Conservation (phyloP, 2,888 invertebrate species). For the Blastobasis adustella region DNA sequence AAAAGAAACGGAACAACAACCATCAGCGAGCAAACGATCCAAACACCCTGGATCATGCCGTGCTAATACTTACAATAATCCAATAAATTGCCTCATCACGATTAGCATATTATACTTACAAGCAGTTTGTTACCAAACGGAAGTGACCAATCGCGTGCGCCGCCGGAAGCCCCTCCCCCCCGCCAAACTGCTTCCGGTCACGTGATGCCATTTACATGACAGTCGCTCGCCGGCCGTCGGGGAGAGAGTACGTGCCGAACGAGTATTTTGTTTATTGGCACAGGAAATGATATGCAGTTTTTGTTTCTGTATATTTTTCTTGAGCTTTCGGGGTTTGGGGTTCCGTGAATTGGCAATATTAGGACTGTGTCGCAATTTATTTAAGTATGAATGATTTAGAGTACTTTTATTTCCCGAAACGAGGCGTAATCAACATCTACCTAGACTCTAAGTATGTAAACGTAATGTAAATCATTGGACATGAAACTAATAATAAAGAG, state of each 20-base stretch:
- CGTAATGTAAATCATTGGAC: too few species aligned
- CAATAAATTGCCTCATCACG: conserved; percentile 68
- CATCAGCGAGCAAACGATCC: conserved; percentile 2
- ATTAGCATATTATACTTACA: conserved; percentile 64
- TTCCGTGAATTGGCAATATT: too few species aligned
- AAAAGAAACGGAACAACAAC: too few species aligned
- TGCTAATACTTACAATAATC: conserved; percentile 50
- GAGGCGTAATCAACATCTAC: too few species aligned
- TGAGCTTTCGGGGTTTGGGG: not conserved
- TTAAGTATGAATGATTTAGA: too few species aligned
- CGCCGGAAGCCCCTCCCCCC: conserved; percentile 60
- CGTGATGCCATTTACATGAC: conserved; percentile 74
- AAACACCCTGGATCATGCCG: conserved; percentile 20
- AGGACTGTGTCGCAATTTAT: too few species aligned
- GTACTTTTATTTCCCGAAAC: too few species aligned
- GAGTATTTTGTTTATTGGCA: conserved; percentile 43
- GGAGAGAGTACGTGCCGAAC: conserved; percentile 43
- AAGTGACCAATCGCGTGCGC: conserved; percentile 72
- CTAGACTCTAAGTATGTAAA: too few species aligned
- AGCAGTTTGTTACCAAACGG: conserved; percentile 64
- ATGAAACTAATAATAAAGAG: too few species aligned
- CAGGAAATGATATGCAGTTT: conserved; percentile 41
- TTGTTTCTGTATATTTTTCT: conserved; percentile 22
- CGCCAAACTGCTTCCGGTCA: conserved; percentile 68
- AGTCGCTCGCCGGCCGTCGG: conserved; percentile 43